Evolutionary conservation across 1,140 invertebrate species (phyloP).

Genomic region (Nilaparvata lugens): DNA sequence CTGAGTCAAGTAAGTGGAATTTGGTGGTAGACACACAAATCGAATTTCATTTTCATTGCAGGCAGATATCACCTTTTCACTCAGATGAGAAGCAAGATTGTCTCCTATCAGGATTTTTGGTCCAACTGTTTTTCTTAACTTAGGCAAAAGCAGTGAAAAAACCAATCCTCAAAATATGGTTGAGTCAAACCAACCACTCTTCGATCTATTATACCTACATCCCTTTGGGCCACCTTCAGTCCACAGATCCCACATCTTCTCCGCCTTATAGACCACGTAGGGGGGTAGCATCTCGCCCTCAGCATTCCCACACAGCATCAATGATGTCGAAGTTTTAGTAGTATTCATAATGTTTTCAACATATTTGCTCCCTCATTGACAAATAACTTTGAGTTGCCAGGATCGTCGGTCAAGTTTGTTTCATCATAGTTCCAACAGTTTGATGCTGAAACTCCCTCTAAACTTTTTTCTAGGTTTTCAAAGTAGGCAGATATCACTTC

Average conservation of each 20-base stretch:
- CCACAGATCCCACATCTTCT: conserved; percentile 33
- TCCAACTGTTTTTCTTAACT: too few species aligned
- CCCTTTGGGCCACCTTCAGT: conserved; percentile 27
- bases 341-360: conserved; percentile 15
- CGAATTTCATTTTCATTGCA: conserved; percentile 33
- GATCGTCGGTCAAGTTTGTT: conserved; percentile 36
- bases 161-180: conserved; percentile 32
- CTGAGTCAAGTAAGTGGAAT: conserved; percentile 36
- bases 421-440: conserved; percentile 37
- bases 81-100: conserved; percentile 31
- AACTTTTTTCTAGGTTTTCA: conserved; percentile 19
- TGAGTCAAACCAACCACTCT: conserved; percentile 33
- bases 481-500: conserved; percentile 21
- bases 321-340: conserved; percentile 15
- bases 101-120: too few species aligned
- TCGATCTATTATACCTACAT: conserved; percentile 27
- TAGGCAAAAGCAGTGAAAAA: neutral
- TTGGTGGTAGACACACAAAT: conserved; percentile 35
- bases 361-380: conserved; percentile 15
- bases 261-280: conserved; percentile 35
- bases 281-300: conserved; percentile 23
- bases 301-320: conserved; percentile 20
- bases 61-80: conserved; percentile 26
- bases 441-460: conserved; percentile 24
- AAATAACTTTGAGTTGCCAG: conserved; percentile 24